Conservation (phyloP, 1,140 invertebrate species). For the Neoseiulus cucumeris region DNA sequence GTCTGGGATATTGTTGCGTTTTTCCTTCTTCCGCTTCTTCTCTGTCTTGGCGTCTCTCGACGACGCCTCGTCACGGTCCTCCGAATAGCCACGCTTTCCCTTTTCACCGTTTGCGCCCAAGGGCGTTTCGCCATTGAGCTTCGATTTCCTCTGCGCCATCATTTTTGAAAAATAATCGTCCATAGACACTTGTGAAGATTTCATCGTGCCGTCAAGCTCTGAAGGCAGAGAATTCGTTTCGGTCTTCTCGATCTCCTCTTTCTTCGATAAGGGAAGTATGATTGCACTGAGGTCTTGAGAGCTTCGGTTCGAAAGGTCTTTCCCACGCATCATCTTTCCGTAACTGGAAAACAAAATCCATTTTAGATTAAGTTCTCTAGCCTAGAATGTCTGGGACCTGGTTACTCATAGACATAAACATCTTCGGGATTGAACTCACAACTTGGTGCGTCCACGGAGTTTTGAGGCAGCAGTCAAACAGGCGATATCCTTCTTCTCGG, state of each 20-base stretch:
- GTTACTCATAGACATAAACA: too few species aligned
- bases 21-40: neutral
- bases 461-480: neutral
- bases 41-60: neutral
- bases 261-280: neutral
- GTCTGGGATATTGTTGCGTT: neutral
- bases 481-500: neutral
- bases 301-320: neutral
- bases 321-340: conserved; percentile 1
- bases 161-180: neutral
- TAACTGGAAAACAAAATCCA: neutral
- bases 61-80: too few species aligned
- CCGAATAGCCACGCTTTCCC: too few species aligned
- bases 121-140: neutral
- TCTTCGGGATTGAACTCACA: neutral
- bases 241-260: neutral
- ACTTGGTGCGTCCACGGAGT: neutral
- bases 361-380: too few species aligned
- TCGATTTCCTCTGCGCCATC: neutral
- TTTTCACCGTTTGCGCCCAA: too few species aligned
- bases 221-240: neutral
- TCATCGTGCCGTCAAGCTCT: neutral
- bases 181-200: neutral
- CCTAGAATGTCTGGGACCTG: too few species aligned
- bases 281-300: neutral